phyloP scores from a whole-genome alignment of 1,140 invertebrate species.

The Drosophila suzukii region DNA sequence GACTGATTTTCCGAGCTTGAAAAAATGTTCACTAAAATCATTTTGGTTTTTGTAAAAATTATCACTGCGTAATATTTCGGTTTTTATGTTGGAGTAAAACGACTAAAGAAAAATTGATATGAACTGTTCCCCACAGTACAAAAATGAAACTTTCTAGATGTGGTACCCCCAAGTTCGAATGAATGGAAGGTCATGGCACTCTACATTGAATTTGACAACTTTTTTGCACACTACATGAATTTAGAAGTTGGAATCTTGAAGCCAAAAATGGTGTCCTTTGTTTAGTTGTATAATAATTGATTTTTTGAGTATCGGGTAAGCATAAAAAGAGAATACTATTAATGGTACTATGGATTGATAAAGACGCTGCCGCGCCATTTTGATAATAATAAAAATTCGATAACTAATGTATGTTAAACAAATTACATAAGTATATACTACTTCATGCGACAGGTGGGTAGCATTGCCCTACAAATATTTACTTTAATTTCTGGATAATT shows the following conservation, averaged over 20 bases:
- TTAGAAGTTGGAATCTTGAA: background rate
- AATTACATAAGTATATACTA: slow-evolving; percentile 24
- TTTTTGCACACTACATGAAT: no score
- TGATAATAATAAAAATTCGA: slow-evolving; percentile 29
- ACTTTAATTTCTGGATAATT: slow-evolving; percentile 57
- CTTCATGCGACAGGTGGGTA: slow-evolving; percentile 30
- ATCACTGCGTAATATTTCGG: no score
- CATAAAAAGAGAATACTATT: slow-evolving; percentile 3
- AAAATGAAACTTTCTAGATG: no score
- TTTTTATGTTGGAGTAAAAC: no score
- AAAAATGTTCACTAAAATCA: no score
- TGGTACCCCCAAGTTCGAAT: no score
- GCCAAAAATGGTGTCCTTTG: background rate
- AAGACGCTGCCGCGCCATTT: slow-evolving; percentile 30
- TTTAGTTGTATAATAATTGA: background rate
- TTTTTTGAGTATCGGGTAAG: slow-evolving; percentile 14
- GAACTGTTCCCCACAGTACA: no score
- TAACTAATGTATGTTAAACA: slow-evolving; percentile 32
- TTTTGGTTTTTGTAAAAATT: no score
- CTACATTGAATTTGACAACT: no score
- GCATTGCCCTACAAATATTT: slow-evolving; percentile 52
- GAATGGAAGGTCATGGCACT: no score
- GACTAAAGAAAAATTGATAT: no score
- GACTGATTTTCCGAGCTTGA: no score
- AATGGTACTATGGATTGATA: slow-evolving; percentile 2